Evolutionary conservation across 2,888 invertebrate genomes (phyloP), one percentile per base, ranked within the genome.

Genomic region (Dasysyrphus albostriatus): DNA sequence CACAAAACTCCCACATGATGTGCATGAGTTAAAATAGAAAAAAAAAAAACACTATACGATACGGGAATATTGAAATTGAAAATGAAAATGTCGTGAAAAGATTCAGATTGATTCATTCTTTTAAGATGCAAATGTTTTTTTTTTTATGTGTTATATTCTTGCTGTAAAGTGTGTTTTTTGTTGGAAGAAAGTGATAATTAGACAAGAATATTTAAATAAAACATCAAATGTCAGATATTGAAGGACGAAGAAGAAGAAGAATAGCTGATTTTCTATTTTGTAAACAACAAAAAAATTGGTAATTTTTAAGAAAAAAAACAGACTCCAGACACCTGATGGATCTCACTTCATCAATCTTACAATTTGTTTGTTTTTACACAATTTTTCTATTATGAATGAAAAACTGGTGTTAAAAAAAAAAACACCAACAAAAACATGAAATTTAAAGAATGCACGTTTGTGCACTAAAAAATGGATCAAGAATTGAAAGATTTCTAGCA

Each of bases 41-140:
- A 47, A 39, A 19, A 32, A 61, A 32, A 24, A 54, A 19, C 42
- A n/a, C n/a, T n/a, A n/a, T 14, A 44, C 42, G 32, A 70, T 59
- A 65, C n/a, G 47, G 42, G 59, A 49, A 59, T 54, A 69, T 54
- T 67, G 75, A 59, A 39, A 59, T 80, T 58, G 72, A 76, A 75
- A 58, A 80, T 76, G 59, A 73, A 80, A 76, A 69, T 77, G 85
- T 82, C 85, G 74, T 74, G 69, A 73, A 54, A 81, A 74, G 44
- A 49, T 73, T 77, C 76, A 81, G 76, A 76, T 81, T 51, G 73
- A 80, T 59, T 76, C 72, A 54, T 76, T 76, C 65, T 44, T n/a
- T 34, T 8, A 67, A 42, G 61, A 61, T 34, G n/a, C n/a, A 16
- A 58, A 56, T 34, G n/a, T 4, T 19, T 14, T 32, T n/a, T 59